Conservation (phyloP, 2,113 vertebrate genomes). For the Lamprotornis superbus region DNA sequence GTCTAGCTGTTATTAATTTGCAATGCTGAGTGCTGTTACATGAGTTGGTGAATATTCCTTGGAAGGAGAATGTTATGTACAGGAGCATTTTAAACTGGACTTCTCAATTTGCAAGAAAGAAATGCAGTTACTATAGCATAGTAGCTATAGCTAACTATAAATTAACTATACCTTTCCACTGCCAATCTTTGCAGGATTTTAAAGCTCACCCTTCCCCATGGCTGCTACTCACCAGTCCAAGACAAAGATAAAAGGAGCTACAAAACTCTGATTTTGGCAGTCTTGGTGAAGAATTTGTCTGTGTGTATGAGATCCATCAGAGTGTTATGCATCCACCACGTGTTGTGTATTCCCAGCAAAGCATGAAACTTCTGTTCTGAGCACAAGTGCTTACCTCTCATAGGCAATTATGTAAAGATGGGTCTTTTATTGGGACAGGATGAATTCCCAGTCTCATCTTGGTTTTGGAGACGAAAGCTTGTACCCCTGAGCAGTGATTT, state of each 20-base stretch:
- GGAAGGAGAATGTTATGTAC: background rate
- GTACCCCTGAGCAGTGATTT: background rate
- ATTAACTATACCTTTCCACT: background rate
- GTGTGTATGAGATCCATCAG: background rate
- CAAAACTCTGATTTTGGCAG: background rate
- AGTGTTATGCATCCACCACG: background rate
- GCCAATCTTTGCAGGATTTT: background rate
- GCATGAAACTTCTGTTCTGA: background rate
- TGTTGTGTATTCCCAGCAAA: background rate
- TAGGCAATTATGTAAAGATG: background rate
- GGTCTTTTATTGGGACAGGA: background rate
- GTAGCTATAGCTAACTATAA: background rate
- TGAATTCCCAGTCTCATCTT: background rate
- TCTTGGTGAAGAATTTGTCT: background rate
- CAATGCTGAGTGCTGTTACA: background rate
- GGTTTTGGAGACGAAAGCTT: background rate
- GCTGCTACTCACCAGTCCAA: background rate
- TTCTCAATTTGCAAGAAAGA: background rate
- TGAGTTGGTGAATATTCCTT: background rate
- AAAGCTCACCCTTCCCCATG: background rate
- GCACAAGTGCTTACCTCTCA: background rate
- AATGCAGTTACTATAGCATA: background rate
- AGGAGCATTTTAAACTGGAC: background rate
- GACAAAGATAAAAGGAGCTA: background rate
- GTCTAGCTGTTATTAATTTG: background rate